Conservation (phyloP, 1,140 invertebrate genomes). For the Atta colombica region DNA sequence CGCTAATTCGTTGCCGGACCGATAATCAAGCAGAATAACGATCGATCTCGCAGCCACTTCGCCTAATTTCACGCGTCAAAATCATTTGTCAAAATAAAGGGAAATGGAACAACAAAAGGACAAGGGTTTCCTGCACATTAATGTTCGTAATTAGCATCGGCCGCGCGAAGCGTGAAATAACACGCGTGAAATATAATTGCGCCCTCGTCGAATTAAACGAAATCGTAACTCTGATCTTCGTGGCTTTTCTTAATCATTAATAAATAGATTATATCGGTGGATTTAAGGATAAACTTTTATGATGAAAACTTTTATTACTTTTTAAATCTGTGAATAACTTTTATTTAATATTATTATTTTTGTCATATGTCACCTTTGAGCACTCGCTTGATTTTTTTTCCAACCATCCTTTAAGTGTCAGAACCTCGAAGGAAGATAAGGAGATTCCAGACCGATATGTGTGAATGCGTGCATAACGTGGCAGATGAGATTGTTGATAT, state of each 20-base stretch:
- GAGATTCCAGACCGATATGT: neutral
- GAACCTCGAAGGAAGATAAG: neutral
- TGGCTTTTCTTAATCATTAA: conserved; percentile 3
- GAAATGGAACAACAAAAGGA: neutral
- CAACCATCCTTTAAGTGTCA: neutral
- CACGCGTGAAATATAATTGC: conserved; percentile 39
- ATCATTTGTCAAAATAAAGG: conserved; percentile 39
- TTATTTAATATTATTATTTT: too few relatives aligned
- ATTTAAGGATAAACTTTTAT: conserved; percentile 1
- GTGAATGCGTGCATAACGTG: neutral
- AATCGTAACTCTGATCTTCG: neutral
- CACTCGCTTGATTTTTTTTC: neutral
- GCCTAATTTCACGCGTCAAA: conserved; percentile 41
- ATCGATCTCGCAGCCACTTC: conserved; percentile 39
- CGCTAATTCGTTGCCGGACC: conserved; percentile 55
- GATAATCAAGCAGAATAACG: conserved; percentile 62
- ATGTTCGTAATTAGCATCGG: conserved; percentile 47
- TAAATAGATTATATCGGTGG: neutral
- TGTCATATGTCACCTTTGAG: neutral
- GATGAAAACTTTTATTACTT: too few relatives aligned
- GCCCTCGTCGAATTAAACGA: conserved; percentile 7
- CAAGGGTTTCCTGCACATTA: neutral
- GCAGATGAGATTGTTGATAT: neutral
- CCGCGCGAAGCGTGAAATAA: conserved; percentile 24
- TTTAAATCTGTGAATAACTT: too few relatives aligned